phyloP scores from a whole-genome alignment of 2,797 vertebrate genomes.

The Harpagifer antarcticus region DNA sequence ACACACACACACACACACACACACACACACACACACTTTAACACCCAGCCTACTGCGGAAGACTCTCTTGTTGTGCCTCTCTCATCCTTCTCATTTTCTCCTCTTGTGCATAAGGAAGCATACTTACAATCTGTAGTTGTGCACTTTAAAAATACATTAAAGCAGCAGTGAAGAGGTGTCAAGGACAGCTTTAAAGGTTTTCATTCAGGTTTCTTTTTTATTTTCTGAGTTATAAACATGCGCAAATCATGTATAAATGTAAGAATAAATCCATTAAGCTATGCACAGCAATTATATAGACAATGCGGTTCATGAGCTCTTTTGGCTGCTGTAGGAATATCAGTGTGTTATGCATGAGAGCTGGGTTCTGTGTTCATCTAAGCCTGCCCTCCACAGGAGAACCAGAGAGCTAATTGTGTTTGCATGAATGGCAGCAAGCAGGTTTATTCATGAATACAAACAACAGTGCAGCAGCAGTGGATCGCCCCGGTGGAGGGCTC shows the following conservation, averaged over 20 bases:
- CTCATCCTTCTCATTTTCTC: conserved; percentile 47
- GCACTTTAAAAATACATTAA: conserved; percentile 53
- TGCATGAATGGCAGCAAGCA: conserved; percentile 69
- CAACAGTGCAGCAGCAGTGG: conserved; percentile 44
- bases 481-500: conserved; percentile 37
- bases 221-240: conserved; percentile 12
- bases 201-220: not conserved
- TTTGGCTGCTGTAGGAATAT: conserved; percentile 37
- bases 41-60: conserved; percentile 50
- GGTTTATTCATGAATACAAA: conserved; percentile 78
- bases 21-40: conserved; percentile 15
- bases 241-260: conserved; percentile 20
- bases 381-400: conserved; percentile 49
- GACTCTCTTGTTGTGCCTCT: conserved; percentile 48
- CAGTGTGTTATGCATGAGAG: conserved; percentile 51
- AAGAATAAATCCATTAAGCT: conserved; percentile 1
- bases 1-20: no score
- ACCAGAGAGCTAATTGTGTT: conserved; percentile 72
- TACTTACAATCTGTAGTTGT: conserved; percentile 40
- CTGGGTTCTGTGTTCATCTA: conserved; percentile 37
- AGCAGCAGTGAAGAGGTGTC: conserved; percentile 31
- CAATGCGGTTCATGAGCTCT: conserved; percentile 32
- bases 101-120: conserved; percentile 47
- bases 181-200: conserved; percentile 24
- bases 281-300: conserved; percentile 15